These are phyloP conservation scores for Lepidurus arcticus DNA, from an alignment of 1,140 invertebrate genomes.

Conservation along the genomic window DNA sequence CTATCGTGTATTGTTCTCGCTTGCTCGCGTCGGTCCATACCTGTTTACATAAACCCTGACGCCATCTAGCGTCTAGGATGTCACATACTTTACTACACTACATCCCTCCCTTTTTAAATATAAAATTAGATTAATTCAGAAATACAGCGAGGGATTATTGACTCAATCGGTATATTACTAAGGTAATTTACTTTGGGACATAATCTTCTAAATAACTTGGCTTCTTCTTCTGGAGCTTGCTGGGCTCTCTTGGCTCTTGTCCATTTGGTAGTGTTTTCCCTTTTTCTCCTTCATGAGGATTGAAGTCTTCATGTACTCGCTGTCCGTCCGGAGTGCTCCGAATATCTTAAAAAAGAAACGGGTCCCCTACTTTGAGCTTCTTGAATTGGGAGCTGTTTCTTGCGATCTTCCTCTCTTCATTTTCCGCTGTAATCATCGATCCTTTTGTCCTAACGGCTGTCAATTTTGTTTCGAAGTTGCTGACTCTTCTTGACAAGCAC, in stretches of 20 bases:
- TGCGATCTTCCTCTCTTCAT: neutral
- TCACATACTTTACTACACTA: neutral
- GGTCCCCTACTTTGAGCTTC: neutral
- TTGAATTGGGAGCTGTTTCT: constrained; percentile 19
- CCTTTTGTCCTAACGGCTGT: constrained; percentile 16
- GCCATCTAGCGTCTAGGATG: neutral
- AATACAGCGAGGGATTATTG: neutral
- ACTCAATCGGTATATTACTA: neutral
- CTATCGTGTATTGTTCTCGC: neutral
- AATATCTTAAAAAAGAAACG: neutral
- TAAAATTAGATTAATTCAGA: neutral
- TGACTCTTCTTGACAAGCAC: neutral
- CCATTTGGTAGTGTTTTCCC: neutral
- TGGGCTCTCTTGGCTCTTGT: neutral
- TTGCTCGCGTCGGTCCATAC: neutral
- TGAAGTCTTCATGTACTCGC: neutral
- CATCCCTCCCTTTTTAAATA: neutral
- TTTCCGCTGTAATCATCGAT: constrained; percentile 24
- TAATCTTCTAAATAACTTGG: neutral
- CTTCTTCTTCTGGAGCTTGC: neutral
- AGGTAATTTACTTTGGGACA: neutral
- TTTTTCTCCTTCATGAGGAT: neutral
- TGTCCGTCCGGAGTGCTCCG: neutral
- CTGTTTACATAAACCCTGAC: neutral
- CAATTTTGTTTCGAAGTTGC: neutral